Base-by-base conservation (phyloP, 1,140 invertebrate species). In the Magallana gigas region DNA sequence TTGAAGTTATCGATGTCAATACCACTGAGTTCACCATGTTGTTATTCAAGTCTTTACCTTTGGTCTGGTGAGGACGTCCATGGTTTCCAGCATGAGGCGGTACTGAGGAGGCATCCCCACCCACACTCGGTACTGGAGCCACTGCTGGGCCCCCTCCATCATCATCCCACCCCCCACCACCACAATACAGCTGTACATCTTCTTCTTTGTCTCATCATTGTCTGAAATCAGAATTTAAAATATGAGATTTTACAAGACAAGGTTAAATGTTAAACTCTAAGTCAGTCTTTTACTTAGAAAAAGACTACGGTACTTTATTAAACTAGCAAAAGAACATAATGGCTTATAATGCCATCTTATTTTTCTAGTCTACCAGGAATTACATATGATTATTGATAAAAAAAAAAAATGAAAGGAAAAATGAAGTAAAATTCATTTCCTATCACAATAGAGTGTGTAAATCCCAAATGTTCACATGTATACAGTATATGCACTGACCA, bases 171-270 rank as follows among this genome's bases (percentile, higher is more conserved):
- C 98, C 29, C 98, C 98, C 57, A 99, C 97, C 0, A 99, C 96
- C 12, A 99, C 95, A 89, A 99, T 97, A 92, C 97, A 98, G 85
- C 97, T 97, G 92, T 98, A 99, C 98, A 99, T 98, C 95, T 98
- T 98, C 29, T 97, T 95, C 95, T 98, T 98, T 60, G 98, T 95
- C 90, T 99, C 98, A 88, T 98, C 98, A 89, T 90, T 92, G 62
- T 94, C 95, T 95, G 89, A n/a, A 85, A 88, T 29, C 86, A 18
- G 36, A 4, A 5, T 48, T 2, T 48, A 4, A 48, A 16, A 2
- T 64, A 18, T 48, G 36, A 5, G 36, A 48, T 48, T 48, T 4
- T 48, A 48, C 36, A 48, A 48, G 5, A 48, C 36, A 48, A 4
- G 36, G 36, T 48, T 48, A 48, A 48, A 4, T 0, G 36, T 48